phyloP scores from a whole-genome alignment of 2,797 vertebrate species.

The Thalassophryne amazonica region DNA sequence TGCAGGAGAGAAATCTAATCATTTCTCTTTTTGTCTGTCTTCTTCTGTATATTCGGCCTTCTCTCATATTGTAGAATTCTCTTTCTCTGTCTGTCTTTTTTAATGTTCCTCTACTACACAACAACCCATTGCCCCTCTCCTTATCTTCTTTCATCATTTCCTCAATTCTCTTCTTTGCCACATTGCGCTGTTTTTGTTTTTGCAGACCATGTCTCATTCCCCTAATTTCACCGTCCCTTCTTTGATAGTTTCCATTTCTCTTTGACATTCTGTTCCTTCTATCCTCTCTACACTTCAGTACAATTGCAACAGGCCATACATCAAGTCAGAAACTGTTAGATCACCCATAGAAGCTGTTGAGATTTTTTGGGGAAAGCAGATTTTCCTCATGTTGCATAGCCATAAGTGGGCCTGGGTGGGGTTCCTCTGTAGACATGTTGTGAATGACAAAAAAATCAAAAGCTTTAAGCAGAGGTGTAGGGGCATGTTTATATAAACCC shows the following conservation, averaged over 20 bases:
- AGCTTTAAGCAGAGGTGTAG: neutral
- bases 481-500: too few species aligned
- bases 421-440: neutral
- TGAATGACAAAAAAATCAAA: neutral
- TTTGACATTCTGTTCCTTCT: neutral
- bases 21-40: slow-evolving; percentile 40
- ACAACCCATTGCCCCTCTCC: neutral
- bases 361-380: neutral
- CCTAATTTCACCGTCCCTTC: neutral
- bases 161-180: neutral
- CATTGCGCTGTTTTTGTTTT: slow-evolving; percentile 1
- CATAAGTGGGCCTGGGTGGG: too few species aligned
- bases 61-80: slow-evolving; percentile 18
- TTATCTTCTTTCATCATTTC: slow-evolving; percentile 6
- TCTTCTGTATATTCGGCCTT: slow-evolving; percentile 13
- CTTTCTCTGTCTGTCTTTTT: neutral
- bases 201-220: neutral
- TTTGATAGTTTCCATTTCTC: slow-evolving; percentile 10
- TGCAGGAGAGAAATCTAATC: slow-evolving; percentile 62
- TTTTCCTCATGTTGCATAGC: too few species aligned
- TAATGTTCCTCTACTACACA: slow-evolving; percentile 8
- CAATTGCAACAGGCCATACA: slow-evolving; percentile 26
- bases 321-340: slow-evolving; percentile 40
- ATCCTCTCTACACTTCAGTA: slow-evolving; percentile 17
- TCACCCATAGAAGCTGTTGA: slow-evolving; percentile 3